Conservation (phyloP, 2,113 vertebrate species). For the Engystomops pustulosus region DNA sequence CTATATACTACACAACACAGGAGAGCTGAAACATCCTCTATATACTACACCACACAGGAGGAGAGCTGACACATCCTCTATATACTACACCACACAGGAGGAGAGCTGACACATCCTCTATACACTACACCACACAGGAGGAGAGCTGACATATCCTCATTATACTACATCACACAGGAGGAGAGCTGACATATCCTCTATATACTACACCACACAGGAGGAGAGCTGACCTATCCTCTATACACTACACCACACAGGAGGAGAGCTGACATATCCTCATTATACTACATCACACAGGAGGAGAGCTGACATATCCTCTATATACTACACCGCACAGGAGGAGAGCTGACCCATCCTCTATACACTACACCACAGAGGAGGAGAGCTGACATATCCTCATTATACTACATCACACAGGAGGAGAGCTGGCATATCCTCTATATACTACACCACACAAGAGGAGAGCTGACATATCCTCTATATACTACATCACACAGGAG, state of each 20-base stretch:
- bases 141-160: not conserved
- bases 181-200: not conserved
- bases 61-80: not conserved
- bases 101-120: not conserved
- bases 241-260: too few species aligned
- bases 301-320: not conserved
- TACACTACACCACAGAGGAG: not conserved
- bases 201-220: not conserved
- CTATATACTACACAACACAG: too few species aligned
- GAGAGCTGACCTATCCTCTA: too few species aligned
- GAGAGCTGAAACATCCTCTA: not conserved
- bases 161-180: not conserved
- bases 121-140: not conserved
- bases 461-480: too few species aligned
- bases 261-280: too few species aligned
- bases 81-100: not conserved
- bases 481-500: too few species aligned
- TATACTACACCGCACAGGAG: too few species aligned
- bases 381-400: not conserved
- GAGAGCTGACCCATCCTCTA: not conserved
- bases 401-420: not conserved
- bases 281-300: not conserved
- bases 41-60: too few species aligned
- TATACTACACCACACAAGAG: not conserved
- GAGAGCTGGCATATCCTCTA: too few species aligned